A percentile compares a stretch with the other conserved stretches of the same genome.
These are phyloP conservation scores for Ennomos quercinarius DNA, from an alignment of 2,888 invertebrate genomes.

Conservation along the genomic window DNA sequence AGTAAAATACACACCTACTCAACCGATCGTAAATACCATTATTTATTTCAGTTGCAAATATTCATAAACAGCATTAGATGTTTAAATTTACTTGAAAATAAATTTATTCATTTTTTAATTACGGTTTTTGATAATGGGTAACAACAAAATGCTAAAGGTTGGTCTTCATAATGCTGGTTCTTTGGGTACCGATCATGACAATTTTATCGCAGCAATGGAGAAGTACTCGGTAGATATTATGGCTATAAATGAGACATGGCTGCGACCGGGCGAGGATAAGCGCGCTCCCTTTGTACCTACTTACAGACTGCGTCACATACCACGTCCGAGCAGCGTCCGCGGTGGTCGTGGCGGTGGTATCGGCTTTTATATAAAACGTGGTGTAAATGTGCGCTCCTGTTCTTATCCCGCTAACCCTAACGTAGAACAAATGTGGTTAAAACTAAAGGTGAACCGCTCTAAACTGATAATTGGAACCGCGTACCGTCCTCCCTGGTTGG, in stretches of 20 bases:
- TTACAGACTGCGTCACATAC: conserved; percentile 7
- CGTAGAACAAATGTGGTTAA: conserved; percentile 33
- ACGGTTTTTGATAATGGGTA: too few relatives aligned
- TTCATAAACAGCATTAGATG: too few relatives aligned
- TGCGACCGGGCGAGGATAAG: not conserved
- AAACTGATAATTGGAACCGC: conserved; percentile 28
- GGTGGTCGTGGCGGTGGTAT: conserved; percentile 29
- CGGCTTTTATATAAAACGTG: conserved; percentile 33
- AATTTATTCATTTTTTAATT: too few relatives aligned
- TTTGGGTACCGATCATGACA: not conserved
- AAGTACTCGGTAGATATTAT: not conserved
- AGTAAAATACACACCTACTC: too few relatives aligned
- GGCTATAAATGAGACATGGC: conserved; percentile 3
- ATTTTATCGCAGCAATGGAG: not conserved
- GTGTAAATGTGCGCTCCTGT: not conserved
- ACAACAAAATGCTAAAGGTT: too few relatives aligned
- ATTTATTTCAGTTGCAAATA: too few relatives aligned
- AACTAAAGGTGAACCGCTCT: not conserved
- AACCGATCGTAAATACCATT: too few relatives aligned
- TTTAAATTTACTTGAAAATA: too few relatives aligned
- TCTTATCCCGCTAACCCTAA: not conserved
- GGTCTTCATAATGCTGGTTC: not conserved
- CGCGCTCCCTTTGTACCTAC: not conserved
- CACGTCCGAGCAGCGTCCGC: not conserved
- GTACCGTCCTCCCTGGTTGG: conserved; percentile 27